Base-by-base conservation (phyloP, 2,797 vertebrate genomes). In the Brachymystax lenok region DNA sequence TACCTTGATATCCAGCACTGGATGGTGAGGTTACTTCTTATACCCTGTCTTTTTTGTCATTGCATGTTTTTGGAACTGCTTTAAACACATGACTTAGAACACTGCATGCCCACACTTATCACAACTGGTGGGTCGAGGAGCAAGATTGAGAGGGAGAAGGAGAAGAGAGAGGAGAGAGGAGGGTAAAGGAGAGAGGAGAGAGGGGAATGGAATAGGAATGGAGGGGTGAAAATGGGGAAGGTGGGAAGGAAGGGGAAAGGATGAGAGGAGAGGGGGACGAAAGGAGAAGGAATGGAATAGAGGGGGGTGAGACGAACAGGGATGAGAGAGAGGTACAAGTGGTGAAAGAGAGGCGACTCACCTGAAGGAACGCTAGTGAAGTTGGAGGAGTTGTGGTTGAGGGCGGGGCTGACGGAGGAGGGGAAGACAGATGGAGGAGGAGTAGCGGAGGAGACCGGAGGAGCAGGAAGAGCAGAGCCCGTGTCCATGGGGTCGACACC, bases 311-410 rank as follows among this genome's bases (percentile, higher is more conserved):
- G 12, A 46, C 59, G 24, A n/a, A 80, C 67, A 21, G 67, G n/a
- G 0, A 56, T 46, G 54, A 19, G 24, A 73, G 28, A 30, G 35
- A 40, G 35, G 35, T 40, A 40, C 35, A 40, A 40, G 28, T 19
- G 21, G 33, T 4, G 69, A 33, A 35, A 30, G 69, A 35, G 35
- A 12, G 35, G 46, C 10, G 77, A 84, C 94, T 94, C 84, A 94
- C 94, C 93, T 50, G 85, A 86, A 17, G 71, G 71, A n/a, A 12
- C 19, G 2, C 80, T 33, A 13, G 88, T 91, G 82, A 75, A 73
- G 84, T 85, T 93, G 83, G 84, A 78, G 77, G 87, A 80, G 77
- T 70, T 73, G 76, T 35, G 71, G 59, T 71, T 76, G 2, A 51
- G 77, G n/a, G 81, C 83, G 74, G 88, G 78, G 73, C 81, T 71